phyloP scores from a whole-genome alignment of 2,888 invertebrate species.

The Phymatocera aterrima region DNA sequence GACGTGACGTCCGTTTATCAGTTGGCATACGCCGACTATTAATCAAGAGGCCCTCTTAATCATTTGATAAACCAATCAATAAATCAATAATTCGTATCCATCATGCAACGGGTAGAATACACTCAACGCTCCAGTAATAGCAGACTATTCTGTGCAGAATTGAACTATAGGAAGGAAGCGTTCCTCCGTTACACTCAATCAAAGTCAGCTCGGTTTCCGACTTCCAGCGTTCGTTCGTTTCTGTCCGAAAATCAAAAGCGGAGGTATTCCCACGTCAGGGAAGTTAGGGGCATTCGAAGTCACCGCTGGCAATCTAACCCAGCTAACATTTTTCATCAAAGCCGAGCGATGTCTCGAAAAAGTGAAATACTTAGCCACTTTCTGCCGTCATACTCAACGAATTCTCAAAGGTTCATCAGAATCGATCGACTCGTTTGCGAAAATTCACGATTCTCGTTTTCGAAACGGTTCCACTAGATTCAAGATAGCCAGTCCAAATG shows the following conservation, averaged over 20 bases:
- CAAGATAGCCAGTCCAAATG: too few species aligned
- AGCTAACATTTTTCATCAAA: too few species aligned
- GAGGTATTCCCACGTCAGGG: neutral
- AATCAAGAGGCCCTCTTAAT: slow-evolving; percentile 66
- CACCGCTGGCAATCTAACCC: too few species aligned
- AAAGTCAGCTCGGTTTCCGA: slow-evolving; percentile 30
- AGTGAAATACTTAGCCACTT: too few species aligned
- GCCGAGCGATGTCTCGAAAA: too few species aligned
- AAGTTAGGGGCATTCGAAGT: too few species aligned
- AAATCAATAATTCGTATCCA: slow-evolving; percentile 67
- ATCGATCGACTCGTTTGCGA: too few species aligned
- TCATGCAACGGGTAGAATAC: slow-evolving; percentile 40
- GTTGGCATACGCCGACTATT: slow-evolving; percentile 64
- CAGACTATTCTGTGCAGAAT: slow-evolving; percentile 15
- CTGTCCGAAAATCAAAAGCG: slow-evolving; percentile 10
- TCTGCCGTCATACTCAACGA: too few species aligned
- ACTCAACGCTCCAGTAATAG: neutral
- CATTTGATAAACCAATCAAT: slow-evolving; percentile 64
- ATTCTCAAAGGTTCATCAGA: too few species aligned
- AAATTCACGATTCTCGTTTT: too few species aligned
- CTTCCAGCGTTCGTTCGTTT: neutral
- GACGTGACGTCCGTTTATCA: slow-evolving; percentile 58
- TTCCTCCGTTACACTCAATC: slow-evolving; percentile 35
- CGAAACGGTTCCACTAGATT: too few species aligned
- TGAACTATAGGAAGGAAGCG: slow-evolving; percentile 8